These are phyloP conservation scores for Enteromius mattozi DNA, from an alignment of 2,797 vertebrate genomes.

Conservation along the genomic window DNA sequence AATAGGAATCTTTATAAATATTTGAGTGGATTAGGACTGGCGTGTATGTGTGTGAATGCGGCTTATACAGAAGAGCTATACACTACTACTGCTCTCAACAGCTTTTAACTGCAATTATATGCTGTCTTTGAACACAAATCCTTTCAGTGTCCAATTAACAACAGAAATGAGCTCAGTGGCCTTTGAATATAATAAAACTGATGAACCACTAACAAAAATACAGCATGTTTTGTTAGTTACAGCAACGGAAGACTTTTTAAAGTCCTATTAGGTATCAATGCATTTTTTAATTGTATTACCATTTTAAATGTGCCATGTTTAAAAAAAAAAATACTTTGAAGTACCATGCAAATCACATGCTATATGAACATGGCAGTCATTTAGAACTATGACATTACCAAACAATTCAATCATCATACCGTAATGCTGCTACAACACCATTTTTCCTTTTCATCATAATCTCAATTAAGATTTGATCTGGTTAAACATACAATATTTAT, in stretches of 20 bases:
- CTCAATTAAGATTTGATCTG: background rate
- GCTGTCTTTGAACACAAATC: background rate
- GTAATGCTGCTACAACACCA: background rate
- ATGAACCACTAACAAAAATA: background rate
- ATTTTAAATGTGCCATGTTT: background rate
- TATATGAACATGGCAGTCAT: background rate
- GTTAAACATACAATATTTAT: background rate
- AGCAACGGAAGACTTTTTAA: background rate
- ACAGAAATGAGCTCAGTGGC: background rate
- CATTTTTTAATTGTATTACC: background rate
- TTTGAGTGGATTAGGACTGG: constrained; percentile 70
- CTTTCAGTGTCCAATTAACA: background rate
- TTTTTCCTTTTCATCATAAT: background rate
- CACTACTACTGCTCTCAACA: background rate
- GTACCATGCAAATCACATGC: background rate
- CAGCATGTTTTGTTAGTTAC: background rate
- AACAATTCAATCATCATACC: background rate
- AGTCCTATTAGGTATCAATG: background rate
- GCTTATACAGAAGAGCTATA: constrained; percentile 4
- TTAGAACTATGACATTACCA: background rate
- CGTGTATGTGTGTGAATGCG: constrained; percentile 36
- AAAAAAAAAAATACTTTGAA: background rate
- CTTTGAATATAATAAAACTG: background rate
- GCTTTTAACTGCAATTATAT: constrained; percentile 9
- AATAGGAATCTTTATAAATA: constrained; percentile 93